Base-by-base conservation (phyloP, 2,888 invertebrate species). In the Capitulum mitella region DNA sequence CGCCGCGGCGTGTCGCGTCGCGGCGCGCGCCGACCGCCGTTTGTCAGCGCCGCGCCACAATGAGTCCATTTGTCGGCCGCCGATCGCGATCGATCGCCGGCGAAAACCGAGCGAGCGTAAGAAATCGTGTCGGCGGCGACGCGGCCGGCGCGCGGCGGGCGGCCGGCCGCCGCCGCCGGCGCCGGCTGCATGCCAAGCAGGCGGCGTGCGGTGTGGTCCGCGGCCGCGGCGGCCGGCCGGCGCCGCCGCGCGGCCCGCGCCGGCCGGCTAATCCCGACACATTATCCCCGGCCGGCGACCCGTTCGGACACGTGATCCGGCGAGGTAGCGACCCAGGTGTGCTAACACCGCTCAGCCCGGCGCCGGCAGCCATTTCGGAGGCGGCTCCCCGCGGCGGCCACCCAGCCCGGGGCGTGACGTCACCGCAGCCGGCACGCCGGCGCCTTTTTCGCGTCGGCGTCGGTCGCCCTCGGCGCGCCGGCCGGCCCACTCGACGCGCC, bases 61-160 rank as follows among this genome's bases (percentile, higher is more conserved):
- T 37, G 70, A 70, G 37, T 70, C 70, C 37, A 70, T 70, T 70
- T 70, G 70, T 70, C 70, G 70, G 70, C n/a, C 70, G 70, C 70
- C 70, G 70, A 37, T 37, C 70, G 70, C 70, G 70, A 70, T 70
- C 16, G 70, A 37, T 70, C 70, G 70, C 22, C 70, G 37, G 8
- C 37, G 70, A 34, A 32, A n/a, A 37, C 5, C 70, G 37, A 70
- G 22, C 37, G 70, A 19, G 5, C 34, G 37, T 16, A 1, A 34
- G 64, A n/a, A 6, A 10, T 1, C 32, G 34, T 16, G 64, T 14
- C 70, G 70, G 70, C 70, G 70, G 70, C 37, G 70, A 19, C 19
- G 26, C n/a, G 37, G 37, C 19, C 37, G 29, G 58, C 58, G 64
- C 64, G 70, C 32, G 64, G 26, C 64, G 34, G 3, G 34, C 32